A percentile compares a stretch with the other conserved stretches of the same genome.
Evolutionary conservation across 2,888 invertebrate species (phyloP).

Genomic region (Tanytarsus gracilentus): DNA sequence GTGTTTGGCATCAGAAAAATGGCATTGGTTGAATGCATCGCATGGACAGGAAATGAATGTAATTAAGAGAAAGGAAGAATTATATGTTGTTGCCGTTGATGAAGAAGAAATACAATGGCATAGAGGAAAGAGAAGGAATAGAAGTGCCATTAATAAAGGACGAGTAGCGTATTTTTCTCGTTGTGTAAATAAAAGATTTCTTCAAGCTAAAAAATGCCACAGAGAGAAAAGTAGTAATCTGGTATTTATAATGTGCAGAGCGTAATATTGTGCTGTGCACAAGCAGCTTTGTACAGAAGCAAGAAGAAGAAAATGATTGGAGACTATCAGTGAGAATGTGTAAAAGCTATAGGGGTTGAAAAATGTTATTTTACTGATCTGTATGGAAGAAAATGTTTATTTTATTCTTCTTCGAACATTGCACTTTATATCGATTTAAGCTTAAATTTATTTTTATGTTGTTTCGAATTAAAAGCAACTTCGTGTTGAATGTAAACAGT

Average conservation of each 20-base stretch:
- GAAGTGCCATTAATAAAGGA: constrained; percentile 4
- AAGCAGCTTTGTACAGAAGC: constrained; percentile 7
- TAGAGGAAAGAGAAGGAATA: neutral
- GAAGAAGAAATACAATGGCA: neutral
- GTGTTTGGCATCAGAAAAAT: too few relatives aligned
- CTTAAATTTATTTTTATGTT: too few relatives aligned
- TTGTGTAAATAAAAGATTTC: constrained; percentile 10
- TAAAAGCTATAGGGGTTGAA: too few relatives aligned
- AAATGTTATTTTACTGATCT: too few relatives aligned
- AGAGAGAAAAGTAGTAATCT: constrained; percentile 9
- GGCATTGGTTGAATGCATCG: too few relatives aligned
- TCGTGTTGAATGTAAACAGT: too few relatives aligned
- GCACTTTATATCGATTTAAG: too few relatives aligned
- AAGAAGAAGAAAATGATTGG: neutral
- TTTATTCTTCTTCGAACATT: too few relatives aligned
- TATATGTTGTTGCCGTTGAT: constrained; percentile 1
- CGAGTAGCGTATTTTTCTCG: constrained; percentile 1
- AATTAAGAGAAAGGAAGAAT: constrained; percentile 20
- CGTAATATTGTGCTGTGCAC: constrained; percentile 11
- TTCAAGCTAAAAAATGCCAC: neutral
- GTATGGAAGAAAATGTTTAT: too few relatives aligned
- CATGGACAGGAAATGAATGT: constrained; percentile 25
- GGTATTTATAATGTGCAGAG: constrained; percentile 24
- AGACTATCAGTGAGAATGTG: too few relatives aligned
- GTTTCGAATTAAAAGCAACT: too few relatives aligned